Evolutionary conservation across 2,888 invertebrate species (phyloP).

Genomic region (Aleiodes testaceus): DNA sequence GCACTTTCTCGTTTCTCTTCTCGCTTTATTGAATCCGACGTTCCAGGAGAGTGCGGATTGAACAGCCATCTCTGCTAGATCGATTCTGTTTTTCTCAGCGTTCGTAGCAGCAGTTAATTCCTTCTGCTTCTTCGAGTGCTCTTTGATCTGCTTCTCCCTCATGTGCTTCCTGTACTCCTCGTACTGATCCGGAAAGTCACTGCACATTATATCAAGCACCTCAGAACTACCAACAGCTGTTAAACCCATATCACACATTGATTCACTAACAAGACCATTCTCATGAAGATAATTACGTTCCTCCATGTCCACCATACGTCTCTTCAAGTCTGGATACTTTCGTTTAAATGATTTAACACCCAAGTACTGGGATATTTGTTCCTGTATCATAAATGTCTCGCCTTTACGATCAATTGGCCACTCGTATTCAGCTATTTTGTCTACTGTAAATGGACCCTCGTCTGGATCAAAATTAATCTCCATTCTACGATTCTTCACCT

Average conservation of each 20-base stretch:
- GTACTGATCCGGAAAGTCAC: slow-evolving; percentile 96
- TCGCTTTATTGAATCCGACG: slow-evolving; percentile 84
- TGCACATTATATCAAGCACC: slow-evolving; percentile 95
- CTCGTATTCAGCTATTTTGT: slow-evolving; percentile 93
- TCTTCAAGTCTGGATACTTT: slow-evolving; percentile 91
- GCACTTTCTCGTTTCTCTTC: slow-evolving; percentile 84
- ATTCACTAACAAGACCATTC: slow-evolving; percentile 88
- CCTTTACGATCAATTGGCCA: slow-evolving; percentile 86
- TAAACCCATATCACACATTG: slow-evolving; percentile 93
- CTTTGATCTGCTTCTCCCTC: slow-evolving; percentile 81
- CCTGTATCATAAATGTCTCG: slow-evolving; percentile 95
- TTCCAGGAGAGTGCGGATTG: slow-evolving; percentile 94
- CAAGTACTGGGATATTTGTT: slow-evolving; percentile 95
- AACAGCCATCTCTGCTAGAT: slow-evolving; percentile 87
- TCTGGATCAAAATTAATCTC: slow-evolving; percentile 72
- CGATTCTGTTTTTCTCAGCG: slow-evolving; percentile 76
- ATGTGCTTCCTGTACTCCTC: slow-evolving; percentile 89
- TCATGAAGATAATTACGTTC: slow-evolving; percentile 92
- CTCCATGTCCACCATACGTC: slow-evolving; percentile 90
- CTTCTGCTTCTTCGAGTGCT: slow-evolving; percentile 80
- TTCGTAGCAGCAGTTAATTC: slow-evolving; percentile 77
- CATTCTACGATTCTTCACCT: slow-evolving; percentile 70
- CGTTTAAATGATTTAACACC: slow-evolving; percentile 97
- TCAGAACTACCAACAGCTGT: slow-evolving; percentile 94
- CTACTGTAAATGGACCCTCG: slow-evolving; percentile 81